Percentiles rank a stretch among this genome's conserved stretches.
Conservation (phyloP, 2,797 vertebrate species). For the Oceanodroma leucorhoa region DNA sequence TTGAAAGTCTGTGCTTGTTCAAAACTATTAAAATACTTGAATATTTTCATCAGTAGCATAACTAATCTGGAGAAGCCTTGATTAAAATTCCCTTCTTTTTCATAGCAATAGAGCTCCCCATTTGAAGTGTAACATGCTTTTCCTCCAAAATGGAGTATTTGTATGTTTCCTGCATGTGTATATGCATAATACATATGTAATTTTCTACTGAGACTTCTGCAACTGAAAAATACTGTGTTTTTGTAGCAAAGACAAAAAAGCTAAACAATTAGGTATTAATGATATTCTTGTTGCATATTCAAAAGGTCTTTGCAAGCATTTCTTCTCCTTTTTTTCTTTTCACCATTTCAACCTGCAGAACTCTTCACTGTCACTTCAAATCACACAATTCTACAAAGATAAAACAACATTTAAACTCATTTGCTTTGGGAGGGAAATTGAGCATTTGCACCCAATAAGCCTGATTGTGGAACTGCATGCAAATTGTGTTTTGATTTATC, state of each 20-base stretch:
- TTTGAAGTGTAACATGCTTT: slow-evolving; percentile 42
- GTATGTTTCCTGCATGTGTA: slow-evolving; percentile 49
- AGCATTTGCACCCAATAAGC: slow-evolving; percentile 82
- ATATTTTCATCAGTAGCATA: slow-evolving; percentile 32
- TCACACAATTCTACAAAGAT: slow-evolving; percentile 76
- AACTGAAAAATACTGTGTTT: slow-evolving; percentile 67
- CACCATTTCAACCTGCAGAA: slow-evolving; percentile 76
- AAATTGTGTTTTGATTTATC: slow-evolving; percentile 87
- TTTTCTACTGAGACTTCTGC: slow-evolving; percentile 61
- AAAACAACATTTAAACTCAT: slow-evolving; percentile 80
- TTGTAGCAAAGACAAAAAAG: slow-evolving; percentile 67
- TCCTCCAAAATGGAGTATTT: slow-evolving; percentile 61
- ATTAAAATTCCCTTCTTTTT: slow-evolving; percentile 49
- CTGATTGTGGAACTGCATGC: slow-evolving; percentile 83
- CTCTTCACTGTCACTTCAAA: slow-evolving; percentile 79
- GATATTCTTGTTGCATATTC: slow-evolving; percentile 79
- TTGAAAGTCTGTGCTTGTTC: slow-evolving; percentile 13
- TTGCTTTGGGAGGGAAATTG: slow-evolving; percentile 79
- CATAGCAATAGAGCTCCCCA: slow-evolving; percentile 32
- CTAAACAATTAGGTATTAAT: slow-evolving; percentile 76
- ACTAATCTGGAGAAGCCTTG: slow-evolving; percentile 50
- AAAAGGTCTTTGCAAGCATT: slow-evolving; percentile 75
- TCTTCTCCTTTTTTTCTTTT: slow-evolving; percentile 70
- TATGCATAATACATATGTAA: slow-evolving; percentile 58
- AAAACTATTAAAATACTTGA: slow-evolving; percentile 41